A percentile compares a stretch with the other conserved stretches of the same genome.
Conservation (phyloP, 2,888 invertebrate species). For the Sceliomorpha sp. region DNA sequence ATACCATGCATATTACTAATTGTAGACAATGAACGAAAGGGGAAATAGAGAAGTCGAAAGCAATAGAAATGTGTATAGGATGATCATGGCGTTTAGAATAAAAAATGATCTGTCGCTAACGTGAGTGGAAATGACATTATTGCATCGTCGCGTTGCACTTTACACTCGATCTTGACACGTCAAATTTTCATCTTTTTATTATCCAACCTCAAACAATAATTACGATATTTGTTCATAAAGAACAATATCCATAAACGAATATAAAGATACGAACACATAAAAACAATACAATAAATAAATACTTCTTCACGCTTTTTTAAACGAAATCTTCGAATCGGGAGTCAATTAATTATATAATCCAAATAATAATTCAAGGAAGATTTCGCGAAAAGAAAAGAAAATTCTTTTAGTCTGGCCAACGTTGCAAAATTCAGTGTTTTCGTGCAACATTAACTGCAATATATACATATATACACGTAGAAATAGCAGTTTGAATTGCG, state of each 20-base stretch:
- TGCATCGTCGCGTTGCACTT: not conserved
- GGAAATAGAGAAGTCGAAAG: slow-evolving; percentile 32
- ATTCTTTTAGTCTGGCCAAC: slow-evolving; percentile 4
- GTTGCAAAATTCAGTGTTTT: slow-evolving; percentile 19
- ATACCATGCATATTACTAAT: slow-evolving; percentile 17
- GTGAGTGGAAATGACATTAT: not conserved
- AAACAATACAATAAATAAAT: no score
- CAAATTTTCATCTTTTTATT: slow-evolving; percentile 4
- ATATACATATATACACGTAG: slow-evolving; percentile 29
- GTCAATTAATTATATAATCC: slow-evolving; percentile 46
- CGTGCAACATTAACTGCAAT: slow-evolving; percentile 38
- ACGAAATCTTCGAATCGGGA: slow-evolving; percentile 40
- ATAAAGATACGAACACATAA: no score
- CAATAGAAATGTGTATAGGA: slow-evolving; percentile 34
- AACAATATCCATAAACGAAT: no score
- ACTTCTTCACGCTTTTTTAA: no score
- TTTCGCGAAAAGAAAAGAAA: slow-evolving; percentile 15
- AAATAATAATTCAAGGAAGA: slow-evolving; percentile 20
- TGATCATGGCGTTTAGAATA: slow-evolving; percentile 9
- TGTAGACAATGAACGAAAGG: slow-evolving; percentile 20
- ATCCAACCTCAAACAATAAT: no score
- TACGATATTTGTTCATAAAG: no score
- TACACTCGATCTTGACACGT: not conserved
- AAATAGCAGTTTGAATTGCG: slow-evolving; percentile 32
- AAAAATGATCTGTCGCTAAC: not conserved